Evolutionary conservation across 2,888 invertebrate genomes (phyloP), one percentile per base, ranked within the genome.

Genomic region (Pyrochroa serraticornis): DNA sequence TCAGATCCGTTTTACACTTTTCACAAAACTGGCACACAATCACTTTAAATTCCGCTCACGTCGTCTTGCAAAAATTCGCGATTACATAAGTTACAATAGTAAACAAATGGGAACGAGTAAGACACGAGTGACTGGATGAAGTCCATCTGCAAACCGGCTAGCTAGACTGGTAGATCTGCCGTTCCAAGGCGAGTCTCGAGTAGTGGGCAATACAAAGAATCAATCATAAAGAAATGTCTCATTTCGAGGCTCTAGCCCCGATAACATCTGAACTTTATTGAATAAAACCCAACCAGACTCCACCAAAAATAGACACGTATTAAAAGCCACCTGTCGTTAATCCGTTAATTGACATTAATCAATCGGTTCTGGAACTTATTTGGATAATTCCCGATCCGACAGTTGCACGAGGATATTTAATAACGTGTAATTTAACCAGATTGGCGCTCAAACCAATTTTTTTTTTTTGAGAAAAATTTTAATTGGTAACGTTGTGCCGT

Each of bases 121-220:
- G 63, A 61, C 61, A 59, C 63, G 59, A 60, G 49, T 50, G 52
- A 49, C 48, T 57, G 56, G 33, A 58, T 48, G 43, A 47, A 41
- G 53, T 50, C 47, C 43, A 60, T 60, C 56, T 56, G 50, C 44
- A 48, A 63, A 58, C 63, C 58, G 63, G 51, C 60, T 55, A 46
- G 45, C 46, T 45, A 51, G 51, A 46, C 37, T 14, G 10, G 47
- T 34, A 52, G 22, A 36, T 51, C 35, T 47, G 39, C 42, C 44
- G 46, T 41, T 52, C 48, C 54, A 59, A 58, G 61, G 58, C 50
- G 46, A 48, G 54, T 47, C 49, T 48, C 49, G 56, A 56, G 56
- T 56, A 34, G 57, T 51, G 57, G 57, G 51, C 36, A 51, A 57
- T 51, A 57, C 57, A 57, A 57, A 51, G 47, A 34, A 57, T 57